A percentile compares a stretch with the other conserved stretches of the same genome.
phyloP scores from a whole-genome alignment of 2,888 invertebrate species.

The Thymelicus acteon region DNA sequence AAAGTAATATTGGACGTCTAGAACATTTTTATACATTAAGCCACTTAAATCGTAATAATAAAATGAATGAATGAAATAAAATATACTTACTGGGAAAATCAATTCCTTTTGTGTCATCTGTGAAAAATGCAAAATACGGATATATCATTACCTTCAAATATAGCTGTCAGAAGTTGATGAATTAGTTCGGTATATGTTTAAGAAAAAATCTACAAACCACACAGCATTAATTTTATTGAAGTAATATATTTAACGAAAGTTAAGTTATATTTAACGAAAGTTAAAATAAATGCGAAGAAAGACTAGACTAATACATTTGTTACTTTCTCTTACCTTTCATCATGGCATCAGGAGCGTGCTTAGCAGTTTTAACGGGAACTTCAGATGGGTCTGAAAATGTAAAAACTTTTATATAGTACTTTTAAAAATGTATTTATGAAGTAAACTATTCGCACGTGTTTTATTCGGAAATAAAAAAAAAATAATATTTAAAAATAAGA shows the following conservation, averaged over 20 bases:
- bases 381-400: conserved; percentile 56
- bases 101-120: conserved; percentile 37
- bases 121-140: conserved; percentile 29
- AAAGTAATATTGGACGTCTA: conserved; percentile 4
- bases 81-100: conserved; percentile 48
- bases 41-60: not conserved
- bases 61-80: no score
- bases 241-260: not conserved
- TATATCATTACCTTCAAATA: not conserved
- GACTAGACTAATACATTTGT: not conserved
- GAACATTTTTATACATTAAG: not conserved
- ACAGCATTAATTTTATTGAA: not conserved
- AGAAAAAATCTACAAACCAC: not conserved
- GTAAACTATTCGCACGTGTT: not conserved
- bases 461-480: not conserved
- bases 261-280: not conserved
- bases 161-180: not conserved
- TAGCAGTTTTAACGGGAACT: conserved; percentile 54
- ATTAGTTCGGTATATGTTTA: not conserved
- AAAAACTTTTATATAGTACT: conserved; percentile 38
- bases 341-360: conserved; percentile 46
- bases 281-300: no score
- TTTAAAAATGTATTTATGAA: not conserved
- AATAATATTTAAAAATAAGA: no score
- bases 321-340: conserved; percentile 50